Percentiles rank a stretch among this genome's conserved stretches.
These are phyloP conservation scores for Drosophila bocki DNA, from an alignment of 1,140 invertebrate species.

Conservation along the genomic window DNA sequence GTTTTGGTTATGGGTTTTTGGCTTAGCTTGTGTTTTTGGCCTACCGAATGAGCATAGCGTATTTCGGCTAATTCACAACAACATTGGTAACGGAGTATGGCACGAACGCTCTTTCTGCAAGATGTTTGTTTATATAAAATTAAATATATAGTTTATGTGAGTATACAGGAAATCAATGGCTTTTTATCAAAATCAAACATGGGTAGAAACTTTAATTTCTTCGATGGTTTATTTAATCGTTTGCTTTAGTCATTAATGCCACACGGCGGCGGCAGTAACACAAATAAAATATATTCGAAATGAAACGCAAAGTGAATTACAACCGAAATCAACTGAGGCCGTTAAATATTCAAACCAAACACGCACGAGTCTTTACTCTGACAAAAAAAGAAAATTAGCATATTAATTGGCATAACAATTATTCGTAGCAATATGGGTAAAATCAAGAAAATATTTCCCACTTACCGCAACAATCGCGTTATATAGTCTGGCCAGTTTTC, in stretches of 20 bases:
- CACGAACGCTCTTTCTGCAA: conserved; percentile 85
- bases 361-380: conserved; percentile 69
- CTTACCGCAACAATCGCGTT: conserved; percentile 93
- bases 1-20: conserved; percentile 50
- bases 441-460: conserved; percentile 25
- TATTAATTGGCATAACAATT: conserved; percentile 59
- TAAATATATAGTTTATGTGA: conserved; percentile 79
- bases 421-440: conserved; percentile 69
- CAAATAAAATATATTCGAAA: conserved; percentile 16
- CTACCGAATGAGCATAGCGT: conserved; percentile 85
- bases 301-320: conserved; percentile 38
- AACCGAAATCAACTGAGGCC: conserved; percentile 26
- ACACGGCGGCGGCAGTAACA: conserved; percentile 37
- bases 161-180: conserved; percentile 49
- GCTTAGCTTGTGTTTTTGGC: conserved; percentile 76
- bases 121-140: conserved; percentile 82
- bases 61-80: conserved; percentile 85
- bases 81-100: conserved; percentile 85
- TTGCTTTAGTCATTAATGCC: conserved; percentile 44
- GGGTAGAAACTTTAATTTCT: conserved; percentile 37
- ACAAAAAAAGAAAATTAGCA: conserved; percentile 76
- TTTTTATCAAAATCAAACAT: conserved; percentile 44
- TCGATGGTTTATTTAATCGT: conserved; percentile 44
- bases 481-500: conserved; percentile 98
- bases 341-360: conserved; percentile 63